Conservation (phyloP, 2,888 invertebrate genomes). For the Ennomos quercinarius region DNA sequence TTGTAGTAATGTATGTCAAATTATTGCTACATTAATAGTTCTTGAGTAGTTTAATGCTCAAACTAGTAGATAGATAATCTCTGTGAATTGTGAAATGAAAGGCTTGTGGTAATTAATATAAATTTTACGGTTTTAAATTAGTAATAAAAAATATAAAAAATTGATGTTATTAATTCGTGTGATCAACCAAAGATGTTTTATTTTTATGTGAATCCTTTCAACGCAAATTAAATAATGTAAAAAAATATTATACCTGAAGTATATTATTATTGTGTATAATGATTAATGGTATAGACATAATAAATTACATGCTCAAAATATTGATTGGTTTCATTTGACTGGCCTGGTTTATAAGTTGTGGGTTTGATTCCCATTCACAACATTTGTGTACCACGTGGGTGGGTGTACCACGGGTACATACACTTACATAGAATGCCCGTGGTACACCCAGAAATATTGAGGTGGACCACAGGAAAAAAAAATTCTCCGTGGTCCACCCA, state of each 20-base stretch:
- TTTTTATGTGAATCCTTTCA: conserved; percentile 73
- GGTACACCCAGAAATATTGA: too few species aligned
- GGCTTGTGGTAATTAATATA: conserved; percentile 69
- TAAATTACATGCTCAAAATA: conserved; percentile 79
- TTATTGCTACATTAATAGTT: conserved; percentile 50
- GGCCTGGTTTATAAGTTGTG: too few species aligned
- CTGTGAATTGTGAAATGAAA: conserved; percentile 66
- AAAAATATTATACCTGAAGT: conserved; percentile 66
- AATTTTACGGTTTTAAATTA: conserved; percentile 46
- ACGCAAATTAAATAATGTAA: conserved; percentile 71
- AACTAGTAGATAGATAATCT: conserved; percentile 56
- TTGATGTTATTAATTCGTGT: conserved; percentile 78
- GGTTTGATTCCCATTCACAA: too few species aligned
- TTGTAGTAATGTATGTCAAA: conserved; percentile 58
- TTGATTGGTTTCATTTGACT: conserved; percentile 38
- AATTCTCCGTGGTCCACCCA: too few species aligned
- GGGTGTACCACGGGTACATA: too few species aligned
- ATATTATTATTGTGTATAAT: conserved; percentile 61
- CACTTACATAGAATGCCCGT: too few species aligned
- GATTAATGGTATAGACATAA: conserved; percentile 78
- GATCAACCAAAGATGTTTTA: conserved; percentile 82
- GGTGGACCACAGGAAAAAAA: too few species aligned
- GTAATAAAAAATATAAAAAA: conserved; percentile 56
- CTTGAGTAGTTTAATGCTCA: conserved; percentile 65
- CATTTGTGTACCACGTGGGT: too few species aligned